phyloP scores from a whole-genome alignment of 1,140 invertebrate genomes.

The Drosophila arawakana region DNA sequence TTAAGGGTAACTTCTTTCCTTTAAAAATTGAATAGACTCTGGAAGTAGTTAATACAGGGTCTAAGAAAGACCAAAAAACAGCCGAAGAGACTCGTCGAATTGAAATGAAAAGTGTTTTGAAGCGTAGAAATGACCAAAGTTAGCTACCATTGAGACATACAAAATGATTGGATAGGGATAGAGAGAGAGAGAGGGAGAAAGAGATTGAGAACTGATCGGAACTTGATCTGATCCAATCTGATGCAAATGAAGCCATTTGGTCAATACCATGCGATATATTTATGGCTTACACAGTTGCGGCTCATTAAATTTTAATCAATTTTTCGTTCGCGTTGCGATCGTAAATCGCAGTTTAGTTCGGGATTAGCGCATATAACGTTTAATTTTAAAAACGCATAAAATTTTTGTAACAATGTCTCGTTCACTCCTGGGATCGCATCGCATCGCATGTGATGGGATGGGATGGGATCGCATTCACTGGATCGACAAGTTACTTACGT shows the following conservation, averaged over 20 bases:
- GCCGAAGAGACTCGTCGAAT: slow-evolving; percentile 12
- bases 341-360: slow-evolving; percentile 79
- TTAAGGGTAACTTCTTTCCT: too few species aligned
- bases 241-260: slow-evolving; percentile 80
- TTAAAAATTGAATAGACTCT: too few species aligned
- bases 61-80: neutral
- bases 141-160: neutral
- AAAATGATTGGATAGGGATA: too few species aligned
- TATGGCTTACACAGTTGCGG: slow-evolving; percentile 72
- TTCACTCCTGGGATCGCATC: neutral
- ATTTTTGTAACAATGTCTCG: slow-evolving; percentile 77
- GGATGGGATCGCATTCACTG: too few species aligned
- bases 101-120: slow-evolving; percentile 73
- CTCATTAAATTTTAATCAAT: slow-evolving; percentile 82
- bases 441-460: neutral
- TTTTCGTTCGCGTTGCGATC: slow-evolving; percentile 57
- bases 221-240: slow-evolving; percentile 41
- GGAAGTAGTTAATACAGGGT: too few species aligned
- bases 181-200: neutral
- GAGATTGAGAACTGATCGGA: slow-evolving; percentile 31
- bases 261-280: slow-evolving; percentile 43
- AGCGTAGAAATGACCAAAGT: slow-evolving; percentile 33
- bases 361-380: slow-evolving; percentile 82
- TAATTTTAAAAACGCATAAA: slow-evolving; percentile 83
- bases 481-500: too few species aligned